Conservation (phyloP, 2,797 vertebrate genomes). For the Mormyrops attenuatus region DNA sequence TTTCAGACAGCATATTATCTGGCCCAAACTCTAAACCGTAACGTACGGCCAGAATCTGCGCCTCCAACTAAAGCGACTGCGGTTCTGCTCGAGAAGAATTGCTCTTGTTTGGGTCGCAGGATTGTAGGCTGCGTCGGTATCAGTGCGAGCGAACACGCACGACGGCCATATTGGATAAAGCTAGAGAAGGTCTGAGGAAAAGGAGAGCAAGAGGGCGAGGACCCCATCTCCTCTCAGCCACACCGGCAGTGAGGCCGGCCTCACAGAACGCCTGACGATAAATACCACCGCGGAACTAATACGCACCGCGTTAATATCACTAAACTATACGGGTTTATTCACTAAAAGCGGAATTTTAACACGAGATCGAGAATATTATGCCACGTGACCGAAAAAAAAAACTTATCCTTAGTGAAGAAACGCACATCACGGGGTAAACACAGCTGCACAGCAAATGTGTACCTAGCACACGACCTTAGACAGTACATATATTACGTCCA, state of each 20-base stretch:
- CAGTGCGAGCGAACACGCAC: slow-evolving; percentile 64
- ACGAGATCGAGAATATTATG: neutral
- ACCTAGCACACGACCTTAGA: neutral
- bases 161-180: slow-evolving; percentile 67
- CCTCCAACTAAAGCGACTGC: slow-evolving; percentile 31
- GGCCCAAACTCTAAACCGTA: slow-evolving; percentile 40
- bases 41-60: slow-evolving; percentile 29
- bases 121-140: slow-evolving; percentile 64
- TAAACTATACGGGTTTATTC: neutral
- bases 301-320: neutral
- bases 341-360: neutral
- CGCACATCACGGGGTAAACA: neutral
- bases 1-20: slow-evolving; percentile 80
- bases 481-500: neutral
- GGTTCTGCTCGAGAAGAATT: slow-evolving; percentile 34
- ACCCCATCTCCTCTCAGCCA: slow-evolving; percentile 33
- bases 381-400: neutral
- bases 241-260: slow-evolving; percentile 40
- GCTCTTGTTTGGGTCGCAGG: slow-evolving; percentile 33
- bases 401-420: neutral
- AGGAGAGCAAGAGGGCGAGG: slow-evolving; percentile 22
- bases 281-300: slow-evolving; percentile 26
- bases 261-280: slow-evolving; percentile 48
- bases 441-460: neutral
- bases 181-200: slow-evolving; percentile 40